Percentiles rank a stretch among this genome's conserved stretches.
These are phyloP conservation scores for Porites rus DNA, from an alignment of 92 coral and sea anemone genomes.

Conservation along the genomic window DNA sequence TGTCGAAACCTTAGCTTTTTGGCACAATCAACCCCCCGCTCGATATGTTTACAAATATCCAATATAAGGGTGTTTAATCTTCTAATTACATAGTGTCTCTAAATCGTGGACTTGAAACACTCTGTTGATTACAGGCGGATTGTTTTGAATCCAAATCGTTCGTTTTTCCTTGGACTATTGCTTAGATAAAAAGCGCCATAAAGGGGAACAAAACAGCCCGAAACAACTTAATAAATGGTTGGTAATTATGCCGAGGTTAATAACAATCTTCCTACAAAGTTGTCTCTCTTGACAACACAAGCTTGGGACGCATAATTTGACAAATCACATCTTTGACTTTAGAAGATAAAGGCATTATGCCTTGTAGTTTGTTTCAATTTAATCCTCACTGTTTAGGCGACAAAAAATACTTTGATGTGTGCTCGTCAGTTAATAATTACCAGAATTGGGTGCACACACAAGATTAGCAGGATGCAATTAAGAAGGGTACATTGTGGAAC, in stretches of 20 bases:
- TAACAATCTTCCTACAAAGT: neutral
- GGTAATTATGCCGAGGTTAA: too few relatives aligned
- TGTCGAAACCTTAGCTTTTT: neutral
- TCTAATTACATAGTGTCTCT: neutral
- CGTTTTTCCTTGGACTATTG: neutral
- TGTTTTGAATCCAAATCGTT: neutral
- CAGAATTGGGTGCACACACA: neutral
- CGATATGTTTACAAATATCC: slow-evolving; percentile 30
- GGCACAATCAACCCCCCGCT: slow-evolving; percentile 9
- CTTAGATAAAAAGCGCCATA: neutral
- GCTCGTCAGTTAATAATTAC: neutral
- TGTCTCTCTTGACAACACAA: slow-evolving; percentile 22
- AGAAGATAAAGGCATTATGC: neutral
- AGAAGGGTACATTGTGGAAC: slow-evolving; percentile 18
- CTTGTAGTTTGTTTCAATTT: neutral
- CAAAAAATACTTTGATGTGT: neutral
- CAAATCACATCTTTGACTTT: neutral
- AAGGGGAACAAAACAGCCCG: neutral
- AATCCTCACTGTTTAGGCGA: neutral
- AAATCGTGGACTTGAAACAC: neutral
- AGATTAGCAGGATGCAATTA: slow-evolving; percentile 5
- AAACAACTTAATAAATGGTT: neutral
- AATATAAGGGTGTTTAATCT: slow-evolving; percentile 15
- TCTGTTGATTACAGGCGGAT: neutral
- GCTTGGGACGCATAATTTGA: neutral